Conservation (phyloP, 2,797 vertebrate species). For the Tragopan temminckii region DNA sequence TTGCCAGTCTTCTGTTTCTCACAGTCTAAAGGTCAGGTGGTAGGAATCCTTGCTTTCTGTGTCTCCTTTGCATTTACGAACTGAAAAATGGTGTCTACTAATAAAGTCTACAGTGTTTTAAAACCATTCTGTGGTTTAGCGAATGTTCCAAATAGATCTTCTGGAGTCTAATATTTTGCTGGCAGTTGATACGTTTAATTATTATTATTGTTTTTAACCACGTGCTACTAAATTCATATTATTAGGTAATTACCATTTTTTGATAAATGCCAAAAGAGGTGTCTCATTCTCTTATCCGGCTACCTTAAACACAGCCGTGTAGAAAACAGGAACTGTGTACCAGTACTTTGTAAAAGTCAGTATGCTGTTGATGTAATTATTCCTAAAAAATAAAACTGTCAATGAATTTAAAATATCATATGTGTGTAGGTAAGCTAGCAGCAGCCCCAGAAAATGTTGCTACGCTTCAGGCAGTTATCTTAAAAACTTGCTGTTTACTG, state of each 20-base stretch:
- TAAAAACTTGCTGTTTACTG: not conserved
- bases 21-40: not conserved
- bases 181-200: not conserved
- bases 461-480: not conserved
- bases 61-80: conserved; percentile 4
- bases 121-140: not conserved
- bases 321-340: not conserved
- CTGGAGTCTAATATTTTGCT: not conserved
- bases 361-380: not conserved
- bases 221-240: not conserved
- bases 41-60: conserved; percentile 18
- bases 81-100: not conserved
- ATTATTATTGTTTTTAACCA: not conserved
- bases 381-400: not conserved
- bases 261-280: not conserved
- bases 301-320: not conserved
- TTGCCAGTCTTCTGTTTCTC: not conserved
- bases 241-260: not conserved
- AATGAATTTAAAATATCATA: not conserved
- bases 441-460: not conserved
- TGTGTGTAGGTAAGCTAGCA: not conserved
- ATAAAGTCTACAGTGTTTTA: conserved; percentile 17
- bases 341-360: not conserved
- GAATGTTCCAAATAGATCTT: conserved; percentile 1
- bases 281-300: not conserved